A percentile compares a stretch with the other conserved stretches of the same genome.
Evolutionary conservation across 2,113 vertebrate species (phyloP).

Genomic region (Nerophis lumbriciformis): DNA sequence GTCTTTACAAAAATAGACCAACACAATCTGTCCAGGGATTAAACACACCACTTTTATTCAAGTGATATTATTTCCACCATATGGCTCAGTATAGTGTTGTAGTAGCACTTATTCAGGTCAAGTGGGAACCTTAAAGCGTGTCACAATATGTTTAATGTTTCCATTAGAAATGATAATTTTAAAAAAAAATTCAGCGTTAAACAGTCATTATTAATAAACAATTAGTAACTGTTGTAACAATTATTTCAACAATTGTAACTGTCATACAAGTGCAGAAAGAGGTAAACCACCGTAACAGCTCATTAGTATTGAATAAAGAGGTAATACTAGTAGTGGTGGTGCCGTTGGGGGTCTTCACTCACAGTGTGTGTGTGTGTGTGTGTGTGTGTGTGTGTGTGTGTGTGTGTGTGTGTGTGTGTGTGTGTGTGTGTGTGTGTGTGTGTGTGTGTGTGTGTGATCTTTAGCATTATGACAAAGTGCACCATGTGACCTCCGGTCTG

Average conservation of each 20-base stretch:
- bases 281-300: not conserved
- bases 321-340: not conserved
- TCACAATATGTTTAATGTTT: too few relatives aligned
- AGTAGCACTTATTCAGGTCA: conserved; percentile 1
- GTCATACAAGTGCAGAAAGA: not conserved
- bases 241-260: not conserved
- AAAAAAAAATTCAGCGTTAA: too few relatives aligned
- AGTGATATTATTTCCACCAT: conserved; percentile 11
- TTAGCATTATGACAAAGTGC: conserved; percentile 49
- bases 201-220: too few relatives aligned
- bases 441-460: conserved; percentile 35
- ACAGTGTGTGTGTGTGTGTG: conserved; percentile 19
- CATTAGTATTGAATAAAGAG: conserved; percentile 9
- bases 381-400: conserved; percentile 28
- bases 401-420: conserved; percentile 29
- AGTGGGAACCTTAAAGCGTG: not conserved
- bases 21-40: conserved; percentile 36
- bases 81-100: conserved; percentile 14
- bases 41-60: conserved; percentile 26
- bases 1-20: conserved; percentile 1
- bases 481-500: conserved; percentile 61
- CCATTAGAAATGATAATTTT: too few relatives aligned
- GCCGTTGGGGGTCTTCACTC: not conserved
- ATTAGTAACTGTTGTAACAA: too few relatives aligned
- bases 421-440: conserved; percentile 19